phyloP scores from a whole-genome alignment of 1,140 invertebrate genomes.

The Oedothorax gibbosus region DNA sequence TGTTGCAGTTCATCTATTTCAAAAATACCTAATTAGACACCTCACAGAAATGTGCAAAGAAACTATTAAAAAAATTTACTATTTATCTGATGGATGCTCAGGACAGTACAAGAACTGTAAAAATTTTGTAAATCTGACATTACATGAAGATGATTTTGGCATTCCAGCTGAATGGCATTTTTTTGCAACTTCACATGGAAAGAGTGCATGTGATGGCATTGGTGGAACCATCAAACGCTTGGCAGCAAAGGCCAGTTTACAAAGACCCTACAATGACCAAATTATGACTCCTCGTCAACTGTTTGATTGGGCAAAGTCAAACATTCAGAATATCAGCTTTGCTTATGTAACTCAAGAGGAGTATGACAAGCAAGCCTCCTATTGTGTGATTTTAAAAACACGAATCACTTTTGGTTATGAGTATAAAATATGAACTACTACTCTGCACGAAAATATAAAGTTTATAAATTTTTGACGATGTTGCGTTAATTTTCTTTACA shows the following conservation, averaged over 20 bases:
- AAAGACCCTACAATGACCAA: neutral
- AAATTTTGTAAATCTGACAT: conserved; percentile 11
- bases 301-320: neutral
- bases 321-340: neutral
- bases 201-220: conserved; percentile 59
- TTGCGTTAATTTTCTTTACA: no score
- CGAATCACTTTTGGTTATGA: no score
- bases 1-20: no score
- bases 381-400: no score
- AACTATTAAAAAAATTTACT: neutral
- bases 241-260: conserved; percentile 31
- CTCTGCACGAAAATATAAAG: no score
- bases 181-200: conserved; percentile 44
- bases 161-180: neutral
- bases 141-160: conserved; percentile 27
- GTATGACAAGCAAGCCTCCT: no score
- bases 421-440: no score
- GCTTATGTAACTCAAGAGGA: neutral
- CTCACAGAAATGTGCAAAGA: neutral
- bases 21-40: no score
- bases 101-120: conserved; percentile 6
- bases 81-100: neutral
- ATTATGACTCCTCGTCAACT: no score
- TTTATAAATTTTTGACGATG: no score
- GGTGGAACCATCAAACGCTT: conserved; percentile 55